Percentiles rank a stretch among this genome's conserved stretches.
Evolutionary conservation across 1,140 invertebrate species (phyloP).

Genomic region (Chironomus striatipennis): DNA sequence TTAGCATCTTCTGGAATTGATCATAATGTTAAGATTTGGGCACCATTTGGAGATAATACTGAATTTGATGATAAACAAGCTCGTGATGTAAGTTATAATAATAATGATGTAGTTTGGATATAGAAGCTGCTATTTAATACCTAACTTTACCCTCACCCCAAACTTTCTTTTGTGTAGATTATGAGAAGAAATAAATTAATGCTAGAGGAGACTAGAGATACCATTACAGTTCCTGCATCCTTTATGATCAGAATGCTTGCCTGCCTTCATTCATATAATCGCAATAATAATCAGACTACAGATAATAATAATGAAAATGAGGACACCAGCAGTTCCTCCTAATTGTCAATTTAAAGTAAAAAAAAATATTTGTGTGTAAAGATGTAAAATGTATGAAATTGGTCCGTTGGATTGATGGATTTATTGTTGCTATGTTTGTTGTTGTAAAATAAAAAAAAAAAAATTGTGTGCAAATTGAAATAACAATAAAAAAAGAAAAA

Average conservation of each 20-base stretch:
- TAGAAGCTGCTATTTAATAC: background rate
- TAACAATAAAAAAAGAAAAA: too few relatives aligned
- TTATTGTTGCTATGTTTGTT: too few relatives aligned
- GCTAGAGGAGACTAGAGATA: conserved; percentile 82
- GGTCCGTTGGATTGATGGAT: too few relatives aligned
- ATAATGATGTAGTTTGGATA: conserved; percentile 15
- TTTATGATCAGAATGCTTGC: conserved; percentile 83
- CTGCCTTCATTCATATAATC: conserved; percentile 51
- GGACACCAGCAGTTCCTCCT: background rate
- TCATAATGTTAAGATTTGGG: conserved; percentile 83
- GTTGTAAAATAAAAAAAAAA: background rate
- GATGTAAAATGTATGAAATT: too few relatives aligned
- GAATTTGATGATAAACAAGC: conserved; percentile 59
- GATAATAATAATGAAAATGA: conserved; percentile 8
- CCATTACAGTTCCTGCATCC: conserved; percentile 78
- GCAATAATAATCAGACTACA: background rate
- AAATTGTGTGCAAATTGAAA: background rate
- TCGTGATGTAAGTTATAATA: conserved; percentile 51
- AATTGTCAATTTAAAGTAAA: background rate
- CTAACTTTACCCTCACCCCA: conserved; percentile 16
- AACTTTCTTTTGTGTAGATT: conserved; percentile 53
- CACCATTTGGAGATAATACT: conserved; percentile 51
- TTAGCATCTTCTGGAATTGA: conserved; percentile 84
- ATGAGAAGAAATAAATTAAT: conserved; percentile 74
- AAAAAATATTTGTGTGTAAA: too few relatives aligned